Evolutionary conservation across 2,113 vertebrate genomes (phyloP).

Genomic region (Oplegnathus fasciatus): DNA sequence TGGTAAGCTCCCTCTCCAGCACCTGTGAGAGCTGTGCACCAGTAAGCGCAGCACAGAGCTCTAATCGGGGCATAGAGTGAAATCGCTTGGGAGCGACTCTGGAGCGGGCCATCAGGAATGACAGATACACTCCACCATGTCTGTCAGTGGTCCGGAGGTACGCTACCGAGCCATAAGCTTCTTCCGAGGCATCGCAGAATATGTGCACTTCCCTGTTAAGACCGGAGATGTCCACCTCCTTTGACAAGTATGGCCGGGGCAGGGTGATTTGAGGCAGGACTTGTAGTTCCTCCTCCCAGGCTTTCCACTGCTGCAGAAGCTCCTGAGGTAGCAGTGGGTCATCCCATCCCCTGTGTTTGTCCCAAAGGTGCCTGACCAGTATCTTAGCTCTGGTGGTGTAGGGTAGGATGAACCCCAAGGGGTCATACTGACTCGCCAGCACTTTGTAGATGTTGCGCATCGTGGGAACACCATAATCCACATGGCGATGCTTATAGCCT

Average conservation of each 20-base stretch:
- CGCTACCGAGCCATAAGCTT: too few species aligned
- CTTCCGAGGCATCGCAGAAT: too few species aligned
- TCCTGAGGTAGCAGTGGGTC: not conserved
- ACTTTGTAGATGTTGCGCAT: constrained; percentile 34
- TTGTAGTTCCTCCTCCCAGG: not conserved
- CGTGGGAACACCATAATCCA: not conserved
- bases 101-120: too few species aligned
- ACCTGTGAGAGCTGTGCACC: too few species aligned
- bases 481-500: not conserved
- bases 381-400: constrained; percentile 29
- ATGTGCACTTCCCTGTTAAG: not conserved
- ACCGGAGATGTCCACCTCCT: not conserved
- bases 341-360: constrained; percentile 7
- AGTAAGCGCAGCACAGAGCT: too few species aligned
- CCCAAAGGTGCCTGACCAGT: not conserved
- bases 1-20: too few species aligned
- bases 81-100: too few species aligned
- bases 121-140: too few species aligned
- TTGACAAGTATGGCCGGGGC: not conserved
- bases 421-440: constrained; percentile 17
- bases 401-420: not conserved
- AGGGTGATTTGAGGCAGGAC: not conserved
- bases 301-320: too few species aligned
- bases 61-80: too few species aligned
- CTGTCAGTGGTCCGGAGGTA: too few species aligned